These are phyloP conservation scores for Lacerta bilineata DNA, from an alignment of 2,797 vertebrate species.

Conservation along the genomic window DNA sequence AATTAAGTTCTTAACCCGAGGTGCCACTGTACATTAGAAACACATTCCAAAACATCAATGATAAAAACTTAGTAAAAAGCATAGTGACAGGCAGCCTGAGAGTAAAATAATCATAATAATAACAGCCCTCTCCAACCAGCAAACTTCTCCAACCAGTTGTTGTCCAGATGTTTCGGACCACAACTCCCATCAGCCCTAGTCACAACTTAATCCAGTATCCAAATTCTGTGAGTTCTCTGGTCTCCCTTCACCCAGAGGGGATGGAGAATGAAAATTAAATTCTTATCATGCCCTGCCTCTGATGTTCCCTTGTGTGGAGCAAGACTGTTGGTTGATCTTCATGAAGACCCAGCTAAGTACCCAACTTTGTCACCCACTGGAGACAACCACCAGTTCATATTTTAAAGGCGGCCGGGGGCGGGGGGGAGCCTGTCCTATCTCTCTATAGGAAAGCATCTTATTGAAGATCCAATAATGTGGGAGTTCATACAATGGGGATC, in stretches of 20 bases:
- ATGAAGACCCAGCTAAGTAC: neutral
- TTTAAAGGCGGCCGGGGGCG: neutral
- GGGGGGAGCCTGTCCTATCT: neutral
- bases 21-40: too few species aligned
- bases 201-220: neutral
- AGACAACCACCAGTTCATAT: neutral
- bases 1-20: too few species aligned
- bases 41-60: too few species aligned
- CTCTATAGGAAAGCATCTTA: neutral
- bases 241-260: too few species aligned
- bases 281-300: neutral
- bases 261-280: neutral
- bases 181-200: too few species aligned
- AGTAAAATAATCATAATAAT: too few species aligned
- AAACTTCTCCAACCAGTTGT: too few species aligned
- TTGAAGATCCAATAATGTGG: neutral
- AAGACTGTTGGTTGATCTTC: too few species aligned
- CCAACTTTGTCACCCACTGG: neutral
- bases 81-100: too few species aligned
- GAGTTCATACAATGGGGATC: neutral
- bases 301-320: neutral
- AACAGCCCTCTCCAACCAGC: neutral
- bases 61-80: too few species aligned
- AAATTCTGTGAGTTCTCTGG: neutral
- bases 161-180: too few species aligned